Conservation (phyloP, 2,888 invertebrate species). For the Phyto melanocephala region DNA sequence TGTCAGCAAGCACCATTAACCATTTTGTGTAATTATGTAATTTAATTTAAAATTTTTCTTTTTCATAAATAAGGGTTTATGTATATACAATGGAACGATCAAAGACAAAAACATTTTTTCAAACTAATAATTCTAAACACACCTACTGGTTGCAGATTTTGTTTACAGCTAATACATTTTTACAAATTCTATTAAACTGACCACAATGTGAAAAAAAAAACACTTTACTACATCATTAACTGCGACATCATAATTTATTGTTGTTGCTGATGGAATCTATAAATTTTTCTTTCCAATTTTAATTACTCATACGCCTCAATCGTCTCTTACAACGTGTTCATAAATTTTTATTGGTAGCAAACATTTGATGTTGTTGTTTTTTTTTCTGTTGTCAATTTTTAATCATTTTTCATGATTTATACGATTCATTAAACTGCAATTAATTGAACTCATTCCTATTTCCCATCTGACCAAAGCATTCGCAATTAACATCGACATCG, state of each 20-base stretch:
- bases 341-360: not conserved
- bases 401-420: conserved; percentile 23
- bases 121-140: not conserved
- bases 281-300: not conserved
- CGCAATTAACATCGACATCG: no score
- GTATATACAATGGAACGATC: not conserved
- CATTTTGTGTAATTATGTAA: no score
- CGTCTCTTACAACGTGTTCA: not conserved
- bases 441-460: conserved; percentile 3
- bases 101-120: not conserved
- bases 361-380: not conserved
- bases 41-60: no score
- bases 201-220: not conserved
- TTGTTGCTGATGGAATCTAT: not conserved
- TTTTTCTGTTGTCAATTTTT: conserved; percentile 16
- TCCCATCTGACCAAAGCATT: no score
- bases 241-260: not conserved
- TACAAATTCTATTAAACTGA: not conserved
- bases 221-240: not conserved
- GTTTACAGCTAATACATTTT: not conserved
- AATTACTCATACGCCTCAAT: conserved; percentile 39
- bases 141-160: not conserved
- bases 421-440: conserved; percentile 29
- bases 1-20: no score
- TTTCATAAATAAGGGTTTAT: no score